These are phyloP conservation scores for Panulirus ornatus DNA, from an alignment of 1,140 invertebrate genomes.

Conservation along the genomic window DNA sequence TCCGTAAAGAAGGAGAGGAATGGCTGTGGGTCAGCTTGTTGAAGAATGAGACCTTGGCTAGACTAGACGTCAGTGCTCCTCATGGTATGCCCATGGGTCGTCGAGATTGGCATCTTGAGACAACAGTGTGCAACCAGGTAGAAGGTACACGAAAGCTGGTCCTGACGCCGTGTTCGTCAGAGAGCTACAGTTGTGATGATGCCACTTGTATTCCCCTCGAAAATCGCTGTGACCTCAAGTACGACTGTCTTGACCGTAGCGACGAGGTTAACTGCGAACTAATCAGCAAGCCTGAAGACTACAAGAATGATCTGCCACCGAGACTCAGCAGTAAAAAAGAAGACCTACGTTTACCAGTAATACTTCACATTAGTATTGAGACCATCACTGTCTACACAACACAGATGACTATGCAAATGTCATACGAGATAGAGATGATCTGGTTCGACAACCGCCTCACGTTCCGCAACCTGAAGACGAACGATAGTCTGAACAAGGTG, in stretches of 20 bases:
- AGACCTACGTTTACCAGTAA: neutral
- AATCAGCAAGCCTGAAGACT: slow-evolving; percentile 44
- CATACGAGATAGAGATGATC: slow-evolving; percentile 59
- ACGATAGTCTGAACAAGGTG: slow-evolving; percentile 55
- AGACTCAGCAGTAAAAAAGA: neutral
- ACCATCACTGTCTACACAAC: slow-evolving; percentile 56
- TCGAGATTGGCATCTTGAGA: slow-evolving; percentile 32
- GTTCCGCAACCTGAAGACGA: slow-evolving; percentile 64
- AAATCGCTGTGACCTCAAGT: slow-evolving; percentile 68
- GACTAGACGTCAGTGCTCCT: neutral
- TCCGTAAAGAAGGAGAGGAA: neutral
- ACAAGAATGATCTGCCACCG: slow-evolving; percentile 50
- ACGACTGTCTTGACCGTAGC: slow-evolving; percentile 67
- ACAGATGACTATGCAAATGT: slow-evolving; percentile 60
- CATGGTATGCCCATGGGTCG: slow-evolving; percentile 32
- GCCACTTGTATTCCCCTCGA: slow-evolving; percentile 56
- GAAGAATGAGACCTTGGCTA: slow-evolving; percentile 13
- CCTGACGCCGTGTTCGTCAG: slow-evolving; percentile 26
- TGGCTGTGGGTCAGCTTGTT: slow-evolving; percentile 51
- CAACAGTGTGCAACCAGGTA: slow-evolving; percentile 37
- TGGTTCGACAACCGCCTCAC: slow-evolving; percentile 67
- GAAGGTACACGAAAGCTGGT: slow-evolving; percentile 15
- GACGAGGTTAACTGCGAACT: slow-evolving; percentile 65
- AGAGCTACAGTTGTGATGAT: slow-evolving; percentile 59
- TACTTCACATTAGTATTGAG: slow-evolving; percentile 40